phyloP scores from a whole-genome alignment of 2,888 invertebrate genomes.

The Cantharis rustica region DNA sequence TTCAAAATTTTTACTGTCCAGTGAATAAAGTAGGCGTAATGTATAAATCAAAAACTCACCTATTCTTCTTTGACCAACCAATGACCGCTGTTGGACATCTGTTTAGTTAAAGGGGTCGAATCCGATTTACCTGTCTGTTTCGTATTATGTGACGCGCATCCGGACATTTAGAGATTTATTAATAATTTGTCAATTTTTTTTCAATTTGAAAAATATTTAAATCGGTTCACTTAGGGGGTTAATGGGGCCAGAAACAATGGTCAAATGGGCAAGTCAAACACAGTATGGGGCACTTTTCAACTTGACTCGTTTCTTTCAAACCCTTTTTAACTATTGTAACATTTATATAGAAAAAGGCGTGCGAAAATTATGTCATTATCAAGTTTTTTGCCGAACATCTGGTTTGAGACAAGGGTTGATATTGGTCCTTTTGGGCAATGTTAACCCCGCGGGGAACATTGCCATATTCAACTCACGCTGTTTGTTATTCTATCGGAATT shows the following conservation, averaged over 20 bases:
- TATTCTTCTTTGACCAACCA: constrained; percentile 28
- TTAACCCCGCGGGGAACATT: constrained; percentile 39
- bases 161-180: background rate
- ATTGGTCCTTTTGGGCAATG: constrained; percentile 17
- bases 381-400: constrained; percentile 45
- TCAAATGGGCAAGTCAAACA: constrained; percentile 35
- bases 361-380: constrained; percentile 51
- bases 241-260: constrained; percentile 30
- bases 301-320: constrained; percentile 40
- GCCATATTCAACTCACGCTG: constrained; percentile 32
- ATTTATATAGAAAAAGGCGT: constrained; percentile 48
- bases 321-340: constrained; percentile 44
- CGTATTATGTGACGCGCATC: background rate
- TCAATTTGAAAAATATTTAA: background rate
- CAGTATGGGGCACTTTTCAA: constrained; percentile 43
- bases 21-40: constrained; percentile 29
- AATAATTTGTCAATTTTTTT: background rate
- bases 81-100: constrained; percentile 21
- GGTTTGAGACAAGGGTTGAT: constrained; percentile 30
- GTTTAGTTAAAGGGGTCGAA: constrained; percentile 4
- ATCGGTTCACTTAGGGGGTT: background rate
- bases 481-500: constrained; percentile 28
- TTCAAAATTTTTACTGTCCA: constrained; percentile 23
- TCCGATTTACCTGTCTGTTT: background rate
- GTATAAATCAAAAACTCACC: constrained; percentile 24